These are phyloP conservation scores for Colossoma macropomum DNA, from an alignment of 2,113 vertebrate species.

Conservation along the genomic window DNA sequence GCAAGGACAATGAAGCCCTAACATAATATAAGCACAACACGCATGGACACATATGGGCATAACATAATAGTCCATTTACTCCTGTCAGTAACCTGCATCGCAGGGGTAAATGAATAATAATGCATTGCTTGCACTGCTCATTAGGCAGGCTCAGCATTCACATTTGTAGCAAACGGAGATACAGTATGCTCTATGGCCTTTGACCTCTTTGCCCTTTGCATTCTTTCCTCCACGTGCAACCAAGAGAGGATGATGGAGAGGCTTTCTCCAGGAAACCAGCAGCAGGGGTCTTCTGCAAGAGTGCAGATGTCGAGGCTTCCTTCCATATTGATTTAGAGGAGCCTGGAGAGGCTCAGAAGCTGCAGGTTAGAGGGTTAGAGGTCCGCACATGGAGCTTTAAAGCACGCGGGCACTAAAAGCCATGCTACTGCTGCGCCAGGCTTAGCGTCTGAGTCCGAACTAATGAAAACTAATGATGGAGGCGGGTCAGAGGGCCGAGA, in stretches of 20 bases:
- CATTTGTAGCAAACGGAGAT: conserved; percentile 49
- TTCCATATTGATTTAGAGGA: conserved; percentile 68
- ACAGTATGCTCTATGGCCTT: conserved; percentile 27
- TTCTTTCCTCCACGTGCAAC: conserved; percentile 38
- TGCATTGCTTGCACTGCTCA: conserved; percentile 5
- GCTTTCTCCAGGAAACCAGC: conserved; percentile 46
- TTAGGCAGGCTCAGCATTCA: not conserved
- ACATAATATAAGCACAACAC: not conserved
- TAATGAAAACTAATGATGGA: conserved; percentile 82
- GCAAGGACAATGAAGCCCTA: conserved; percentile 28
- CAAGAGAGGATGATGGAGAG: conserved; percentile 43
- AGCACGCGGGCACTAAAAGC: conserved; percentile 48
- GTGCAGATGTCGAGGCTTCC: conserved; percentile 64
- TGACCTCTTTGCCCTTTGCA: conserved; percentile 38
- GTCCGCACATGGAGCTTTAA: conserved; percentile 62
- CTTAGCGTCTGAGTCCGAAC: conserved; percentile 66
- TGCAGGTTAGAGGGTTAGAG: conserved; percentile 39
- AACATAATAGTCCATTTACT: conserved; percentile 8
- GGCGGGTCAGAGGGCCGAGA: conserved; percentile 76
- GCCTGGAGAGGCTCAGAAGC: conserved; percentile 55
- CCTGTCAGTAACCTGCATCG: not conserved
- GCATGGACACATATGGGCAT: not conserved
- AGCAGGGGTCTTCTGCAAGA: conserved; percentile 50
- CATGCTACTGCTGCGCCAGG: conserved; percentile 27
- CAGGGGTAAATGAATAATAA: conserved; percentile 33